Percentiles rank a stretch among this genome's conserved stretches.
Conservation (phyloP, 37 sponge, comb jelly and placozoan genomes). For the Eunapius fragilis region DNA sequence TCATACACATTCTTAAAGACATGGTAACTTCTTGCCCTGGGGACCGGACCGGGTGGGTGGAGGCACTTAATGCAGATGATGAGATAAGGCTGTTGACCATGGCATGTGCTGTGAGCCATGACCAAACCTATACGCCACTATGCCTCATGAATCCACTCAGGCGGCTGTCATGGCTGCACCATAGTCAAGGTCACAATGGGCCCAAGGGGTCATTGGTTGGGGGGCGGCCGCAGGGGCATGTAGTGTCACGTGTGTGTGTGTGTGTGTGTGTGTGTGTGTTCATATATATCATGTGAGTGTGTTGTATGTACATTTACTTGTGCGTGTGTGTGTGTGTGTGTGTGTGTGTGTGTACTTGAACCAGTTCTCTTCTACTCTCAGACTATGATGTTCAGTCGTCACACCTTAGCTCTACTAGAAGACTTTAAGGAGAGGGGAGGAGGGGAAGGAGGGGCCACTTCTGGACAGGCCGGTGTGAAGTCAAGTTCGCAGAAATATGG, state of each 20-base stretch:
- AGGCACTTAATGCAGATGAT: too few relatives aligned
- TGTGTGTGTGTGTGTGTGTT: neutral
- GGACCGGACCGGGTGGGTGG: too few relatives aligned
- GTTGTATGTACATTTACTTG: neutral
- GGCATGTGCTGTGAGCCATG: neutral
- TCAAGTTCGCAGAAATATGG: neutral
- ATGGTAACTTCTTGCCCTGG: too few relatives aligned
- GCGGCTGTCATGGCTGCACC: neutral
- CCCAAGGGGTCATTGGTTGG: neutral
- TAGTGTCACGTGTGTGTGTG: neutral
- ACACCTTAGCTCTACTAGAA: neutral
- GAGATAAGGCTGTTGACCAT: neutral
- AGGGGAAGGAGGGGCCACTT: too few relatives aligned
- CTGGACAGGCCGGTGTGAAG: too few relatives aligned
- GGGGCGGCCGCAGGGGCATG: neutral
- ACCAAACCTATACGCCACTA: neutral
- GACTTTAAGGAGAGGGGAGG: slow-evolving; percentile 38
- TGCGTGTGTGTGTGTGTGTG: neutral
- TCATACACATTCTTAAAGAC: too few relatives aligned
- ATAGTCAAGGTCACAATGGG: neutral
- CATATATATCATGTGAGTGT: neutral
- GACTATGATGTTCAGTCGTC: neutral
- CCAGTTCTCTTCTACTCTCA: neutral
- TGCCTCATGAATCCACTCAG: neutral
- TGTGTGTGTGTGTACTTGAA: neutral